Conservation (phyloP, 2,797 vertebrate species). For the Anas georgica region DNA sequence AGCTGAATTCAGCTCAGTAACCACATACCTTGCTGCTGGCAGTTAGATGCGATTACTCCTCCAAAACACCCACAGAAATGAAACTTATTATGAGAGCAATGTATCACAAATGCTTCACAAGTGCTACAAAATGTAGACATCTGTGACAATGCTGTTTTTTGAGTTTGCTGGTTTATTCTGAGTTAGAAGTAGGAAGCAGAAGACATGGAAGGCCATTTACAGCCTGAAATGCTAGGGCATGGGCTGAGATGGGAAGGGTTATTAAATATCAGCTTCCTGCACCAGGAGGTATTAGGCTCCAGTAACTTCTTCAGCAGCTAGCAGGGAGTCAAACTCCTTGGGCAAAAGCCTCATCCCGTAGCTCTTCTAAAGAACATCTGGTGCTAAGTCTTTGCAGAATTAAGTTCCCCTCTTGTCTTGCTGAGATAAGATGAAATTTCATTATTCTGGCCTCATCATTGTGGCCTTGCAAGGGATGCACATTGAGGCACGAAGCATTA, state of each 20-base stretch:
- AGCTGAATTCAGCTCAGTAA: background rate
- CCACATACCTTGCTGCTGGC: background rate
- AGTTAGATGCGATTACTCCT: background rate
- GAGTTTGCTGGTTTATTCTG: background rate
- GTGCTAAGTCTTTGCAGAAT: background rate
- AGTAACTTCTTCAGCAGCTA: background rate
- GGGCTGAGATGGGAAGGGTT: background rate
- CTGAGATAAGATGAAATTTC: background rate
- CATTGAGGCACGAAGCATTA: background rate
- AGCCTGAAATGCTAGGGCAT: background rate
- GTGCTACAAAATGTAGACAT: background rate
- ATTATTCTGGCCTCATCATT: background rate
- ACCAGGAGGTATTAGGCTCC: background rate
- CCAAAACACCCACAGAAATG: background rate
- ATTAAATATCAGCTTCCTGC: background rate
- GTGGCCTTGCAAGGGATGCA: rapidly evolving
- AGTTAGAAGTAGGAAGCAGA: background rate
- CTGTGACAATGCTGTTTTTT: background rate
- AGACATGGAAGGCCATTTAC: background rate
- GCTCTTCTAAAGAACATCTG: background rate
- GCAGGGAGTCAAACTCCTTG: background rate
- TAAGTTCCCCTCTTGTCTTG: background rate
- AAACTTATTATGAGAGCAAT: background rate
- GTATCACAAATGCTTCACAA: background rate
- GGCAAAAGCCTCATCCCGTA: background rate